A percentile compares a stretch with the other conserved stretches of the same genome.
Conservation (phyloP, 1,140 invertebrate genomes). For the Drosophila nigrodunni region DNA sequence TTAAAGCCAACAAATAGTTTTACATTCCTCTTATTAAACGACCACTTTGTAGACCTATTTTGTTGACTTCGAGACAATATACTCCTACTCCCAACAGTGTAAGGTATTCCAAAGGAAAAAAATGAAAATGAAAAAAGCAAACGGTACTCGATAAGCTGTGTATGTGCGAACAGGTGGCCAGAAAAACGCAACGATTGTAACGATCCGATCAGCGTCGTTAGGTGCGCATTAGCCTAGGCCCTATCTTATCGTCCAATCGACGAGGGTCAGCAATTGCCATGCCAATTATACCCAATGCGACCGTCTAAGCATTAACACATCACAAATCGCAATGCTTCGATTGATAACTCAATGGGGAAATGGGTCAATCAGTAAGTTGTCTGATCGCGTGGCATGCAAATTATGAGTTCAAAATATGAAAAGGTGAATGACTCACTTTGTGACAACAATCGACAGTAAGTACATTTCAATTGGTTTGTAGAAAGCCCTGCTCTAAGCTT, state of each 20-base stretch:
- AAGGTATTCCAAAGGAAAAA: neutral
- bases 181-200: neutral
- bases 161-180: conserved; percentile 22
- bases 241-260: conserved; percentile 29
- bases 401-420: too few species aligned
- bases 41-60: too few species aligned
- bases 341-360: neutral
- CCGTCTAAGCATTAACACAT: neutral
- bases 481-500: neutral
- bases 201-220: conserved; percentile 12
- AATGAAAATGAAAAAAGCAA: neutral
- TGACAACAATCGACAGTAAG: too few species aligned
- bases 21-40: too few species aligned
- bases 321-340: neutral
- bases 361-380: conserved; percentile 2
- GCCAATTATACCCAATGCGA: conserved; percentile 10
- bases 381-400: neutral
- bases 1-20: too few species aligned
- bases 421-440: too few species aligned
- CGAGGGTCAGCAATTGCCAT: conserved; percentile 17
- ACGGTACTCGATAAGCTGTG: conserved; percentile 15
- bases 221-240: conserved; percentile 22
- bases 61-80: too few species aligned
- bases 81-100: too few species aligned
- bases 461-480: neutral